Base-by-base conservation (phyloP, 2,888 invertebrate species). In the Leucophora obtusa region DNA sequence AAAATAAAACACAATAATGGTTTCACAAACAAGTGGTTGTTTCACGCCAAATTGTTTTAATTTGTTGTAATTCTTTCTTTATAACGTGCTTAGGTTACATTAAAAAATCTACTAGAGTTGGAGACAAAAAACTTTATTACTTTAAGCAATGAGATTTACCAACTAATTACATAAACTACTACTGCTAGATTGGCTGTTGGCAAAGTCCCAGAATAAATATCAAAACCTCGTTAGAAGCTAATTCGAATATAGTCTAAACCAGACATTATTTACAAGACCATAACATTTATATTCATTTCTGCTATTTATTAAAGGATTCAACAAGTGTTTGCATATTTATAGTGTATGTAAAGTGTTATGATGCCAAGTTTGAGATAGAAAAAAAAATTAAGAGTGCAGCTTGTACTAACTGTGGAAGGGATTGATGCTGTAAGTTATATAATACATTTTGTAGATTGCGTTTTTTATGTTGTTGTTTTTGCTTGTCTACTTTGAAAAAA, bases 281-380 rank as follows among this genome's bases (percentile, higher is more conserved):
- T n/a, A 6, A 10, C n/a, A 6, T 47, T n/a, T 47, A 14, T 47
- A 6, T 28, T 28, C 28, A 17, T 17, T 35, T 33, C 33, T 60
- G 5, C 15, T 50, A 14, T 50, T 35, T 18, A n/a, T 14, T 28
- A 18, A 18, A 58, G 28, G 50, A 65, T 14, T 65, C 72, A 72
- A 72, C 63, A 72, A 63, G 63, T 72, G 35, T 56, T 72, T 63
- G 18, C 35, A 50, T 17, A 51, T 54, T 60, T 60, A 24, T 24
- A 35, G 15, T 62, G n/a, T 28, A 17, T 56, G 21, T 35, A 38
- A 38, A 38, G 43, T 43, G 43, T 43, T 35, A 43, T 11, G 43
- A 43, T 14, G 43, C 11, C 43, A 43, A 43, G 14, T 14, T 43
- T 43, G 8, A 14, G 14, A 1, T 14, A 43, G 14, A 43, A n/a